A percentile compares a stretch with the other conserved stretches of the same genome.
phyloP scores from a whole-genome alignment of 2,113 vertebrate species.

The Tautogolabrus adspersus region DNA sequence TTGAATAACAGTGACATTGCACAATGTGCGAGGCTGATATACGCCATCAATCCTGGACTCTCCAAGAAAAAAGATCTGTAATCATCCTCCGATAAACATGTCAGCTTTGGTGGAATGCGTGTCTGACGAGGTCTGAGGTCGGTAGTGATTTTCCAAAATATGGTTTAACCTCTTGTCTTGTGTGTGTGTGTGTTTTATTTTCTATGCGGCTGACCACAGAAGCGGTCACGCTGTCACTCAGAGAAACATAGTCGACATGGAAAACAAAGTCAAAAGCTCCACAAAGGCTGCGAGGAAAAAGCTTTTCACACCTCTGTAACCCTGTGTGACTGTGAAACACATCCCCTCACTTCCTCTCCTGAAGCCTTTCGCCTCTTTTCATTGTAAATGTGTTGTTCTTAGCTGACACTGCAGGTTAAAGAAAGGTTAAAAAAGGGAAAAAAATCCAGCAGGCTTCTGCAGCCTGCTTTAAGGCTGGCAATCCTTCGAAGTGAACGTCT shows the following conservation, averaged over 20 bases:
- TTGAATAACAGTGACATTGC: slow-evolving; percentile 45
- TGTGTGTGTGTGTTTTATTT: slow-evolving; percentile 27
- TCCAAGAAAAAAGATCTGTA: slow-evolving; percentile 26
- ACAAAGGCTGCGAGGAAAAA: slow-evolving; percentile 46
- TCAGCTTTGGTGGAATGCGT: slow-evolving; percentile 52
- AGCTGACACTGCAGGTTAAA: slow-evolving; percentile 47
- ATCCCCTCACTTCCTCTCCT: slow-evolving; percentile 46
- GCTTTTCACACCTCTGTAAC: slow-evolving; percentile 53
- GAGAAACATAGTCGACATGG: slow-evolving; percentile 11
- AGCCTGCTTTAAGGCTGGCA: slow-evolving; percentile 12
- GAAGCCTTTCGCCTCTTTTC: slow-evolving; percentile 32
- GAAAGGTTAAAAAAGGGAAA: slow-evolving; percentile 57
- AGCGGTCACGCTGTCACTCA: slow-evolving; percentile 33
- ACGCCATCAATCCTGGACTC: slow-evolving; percentile 4
- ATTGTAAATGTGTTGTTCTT: slow-evolving; percentile 50
- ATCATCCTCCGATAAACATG: slow-evolving; percentile 53
- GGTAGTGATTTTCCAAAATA: slow-evolving; percentile 52
- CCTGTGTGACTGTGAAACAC: slow-evolving; percentile 36
- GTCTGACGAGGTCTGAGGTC: slow-evolving; percentile 40
- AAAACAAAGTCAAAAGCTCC: slow-evolving; percentile 31
- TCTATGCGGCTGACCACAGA: slow-evolving; percentile 30
- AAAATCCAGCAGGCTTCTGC: slow-evolving; percentile 13
- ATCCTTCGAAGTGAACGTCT: slow-evolving; percentile 19
- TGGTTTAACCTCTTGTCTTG: slow-evolving; percentile 26
- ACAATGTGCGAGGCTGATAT: slow-evolving; percentile 14